Evolutionary conservation across 2,797 vertebrate species (phyloP), one percentile per base, ranked within the genome.

Genomic region (Lithobates sylvaticus): DNA sequence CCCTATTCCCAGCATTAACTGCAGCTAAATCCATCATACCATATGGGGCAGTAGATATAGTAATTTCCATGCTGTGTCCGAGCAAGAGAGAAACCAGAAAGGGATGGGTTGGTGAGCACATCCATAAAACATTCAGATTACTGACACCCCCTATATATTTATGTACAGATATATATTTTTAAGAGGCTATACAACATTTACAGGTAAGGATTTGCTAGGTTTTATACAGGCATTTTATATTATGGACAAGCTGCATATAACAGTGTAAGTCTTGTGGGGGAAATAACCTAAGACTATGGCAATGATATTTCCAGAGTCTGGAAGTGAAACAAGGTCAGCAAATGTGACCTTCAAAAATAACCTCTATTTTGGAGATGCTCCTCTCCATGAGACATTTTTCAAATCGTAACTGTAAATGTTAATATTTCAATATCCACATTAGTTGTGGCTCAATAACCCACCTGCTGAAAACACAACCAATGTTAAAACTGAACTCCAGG

Each of bases 111-210:
- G 34, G 13, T 32, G 70, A 78, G 44, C 67, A 36, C 47, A 39
- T 64, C 75, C 76, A 67, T 77, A 84, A 77, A 84, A 71, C 75
- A 78, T 71, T 65, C 34, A 54, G 76, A 64, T 73, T 34, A 39
- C n/a, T 27, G 65, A 27, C 84, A 81, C 78, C 78, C 74, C 78
- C 78, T 76, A 73, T 81, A 70, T 81, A 81, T 91, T 87, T 93
- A 92, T 91, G 89, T 92, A 92, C 91, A 92, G 89, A 89, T 90
- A 90, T 89, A 81, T 80, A 80, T 86, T 89, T 61, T 90, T 90
- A 89, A 91, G 93, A 92, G 78, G 27, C 88, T 89, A 88, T 89
- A 91, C 89, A 91, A 86, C 89, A 93, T 90, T 92, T 91, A 86
- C 82, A 89, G 82, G 80, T 73, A 58, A 85, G 58, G 61, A 81